Conservation (phyloP, 64 coral and sea anemone species). For the Actinia tenebrosa region DNA sequence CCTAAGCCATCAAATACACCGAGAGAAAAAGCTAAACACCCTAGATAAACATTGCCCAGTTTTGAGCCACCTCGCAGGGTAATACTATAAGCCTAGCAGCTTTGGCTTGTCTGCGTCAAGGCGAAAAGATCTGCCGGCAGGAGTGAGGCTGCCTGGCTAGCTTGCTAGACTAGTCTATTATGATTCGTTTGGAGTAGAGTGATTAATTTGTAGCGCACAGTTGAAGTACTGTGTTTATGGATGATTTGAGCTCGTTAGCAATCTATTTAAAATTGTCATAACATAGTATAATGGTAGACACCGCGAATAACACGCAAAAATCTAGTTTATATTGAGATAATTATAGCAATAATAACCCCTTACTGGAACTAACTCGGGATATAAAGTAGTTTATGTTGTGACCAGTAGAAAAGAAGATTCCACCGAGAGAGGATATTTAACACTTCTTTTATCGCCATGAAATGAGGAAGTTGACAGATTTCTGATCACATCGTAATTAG, state of each 20-base stretch:
- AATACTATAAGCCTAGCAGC: constrained; percentile 14
- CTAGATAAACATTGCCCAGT: constrained; percentile 21
- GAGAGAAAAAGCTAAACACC: constrained; percentile 41
- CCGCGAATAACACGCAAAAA: constrained; percentile 18
- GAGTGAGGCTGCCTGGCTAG: neutral
- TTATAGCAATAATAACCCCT: neutral
- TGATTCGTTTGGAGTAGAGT: neutral
- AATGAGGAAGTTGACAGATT: constrained; percentile 26
- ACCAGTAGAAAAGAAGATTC: neutral
- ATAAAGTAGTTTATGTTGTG: neutral
- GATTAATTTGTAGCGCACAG: constrained; percentile 12
- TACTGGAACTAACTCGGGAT: neutral
- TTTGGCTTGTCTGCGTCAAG: neutral
- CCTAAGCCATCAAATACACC: constrained; percentile 50
- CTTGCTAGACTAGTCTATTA: neutral
- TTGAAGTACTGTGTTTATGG: constrained; percentile 21
- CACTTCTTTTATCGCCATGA: neutral
- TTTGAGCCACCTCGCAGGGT: neutral
- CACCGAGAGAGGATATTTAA: constrained; percentile 1
- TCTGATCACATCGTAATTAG: constrained; percentile 19
- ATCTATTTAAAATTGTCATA: constrained; percentile 25
- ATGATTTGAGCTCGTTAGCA: constrained; percentile 17
- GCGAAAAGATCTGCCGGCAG: neutral
- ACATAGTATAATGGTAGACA: neutral
- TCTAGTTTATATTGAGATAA: neutral